Base-by-base conservation (phyloP, 2,888 invertebrate species). In the Hipparchia sbordonii region DNA sequence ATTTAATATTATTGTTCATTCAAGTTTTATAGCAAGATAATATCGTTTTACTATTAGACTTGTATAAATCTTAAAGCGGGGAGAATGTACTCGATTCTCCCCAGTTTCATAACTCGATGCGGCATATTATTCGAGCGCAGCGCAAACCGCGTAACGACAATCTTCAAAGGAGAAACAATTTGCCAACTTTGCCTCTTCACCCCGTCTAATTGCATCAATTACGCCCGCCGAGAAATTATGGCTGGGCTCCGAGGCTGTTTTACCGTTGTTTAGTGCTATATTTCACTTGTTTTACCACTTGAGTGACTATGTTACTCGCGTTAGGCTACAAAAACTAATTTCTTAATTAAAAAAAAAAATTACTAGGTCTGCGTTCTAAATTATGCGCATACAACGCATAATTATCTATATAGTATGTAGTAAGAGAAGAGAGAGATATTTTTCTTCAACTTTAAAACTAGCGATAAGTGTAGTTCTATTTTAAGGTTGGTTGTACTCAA, bases 141-240 rank as follows among this genome's bases (percentile, higher is more conserved):
- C 66, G 8, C 57, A 63, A 72, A 75, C 75, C 74, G 57, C 77
- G 39, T 74, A 77, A 71, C 75, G 75, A 66, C 67, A 70, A 70
- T 74, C 74, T 77, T 77, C 78, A 77, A 75, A 77, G 79, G 72
- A 62, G 65, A 69, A 73, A 72, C 74, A 78, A 77, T 77, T 77
- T 56, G 67, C 72, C 70, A 76, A 72, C 74, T 72, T 71, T 70
- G 74, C 76, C 70, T 67, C 73, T 72, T 67, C 79, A 68, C 78
- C 76, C 74, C 73, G 57, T 68, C 81, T 90, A 90, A 90, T 90
- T 89, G 86, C 85, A 85, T 88, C 87, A 90, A 90, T 90, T 89
- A 87, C 81, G 74, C 33, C 60, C 67, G 57, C 57, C 71, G 71
- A 48, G 62, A 52, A 62, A 56, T 70, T 52, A 57, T n/a, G 13